Evolutionary conservation across 1,140 invertebrate genomes (phyloP).

Genomic region (Ceratina australensis): DNA sequence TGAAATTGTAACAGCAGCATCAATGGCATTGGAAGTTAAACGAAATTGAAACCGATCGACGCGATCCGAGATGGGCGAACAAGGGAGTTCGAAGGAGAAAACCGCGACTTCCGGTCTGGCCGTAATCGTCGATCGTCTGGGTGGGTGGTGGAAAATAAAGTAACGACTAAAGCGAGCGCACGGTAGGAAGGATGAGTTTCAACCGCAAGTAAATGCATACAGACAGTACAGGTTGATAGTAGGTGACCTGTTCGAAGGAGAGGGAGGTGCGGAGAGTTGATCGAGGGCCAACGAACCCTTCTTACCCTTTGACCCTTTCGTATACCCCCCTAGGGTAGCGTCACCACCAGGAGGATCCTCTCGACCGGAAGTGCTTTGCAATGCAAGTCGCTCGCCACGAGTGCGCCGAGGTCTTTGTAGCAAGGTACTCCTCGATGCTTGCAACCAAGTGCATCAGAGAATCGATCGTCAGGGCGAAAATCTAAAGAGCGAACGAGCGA

Average conservation of each 20-base stretch:
- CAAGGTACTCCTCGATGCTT: constrained; percentile 43
- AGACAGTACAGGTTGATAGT: constrained; percentile 52
- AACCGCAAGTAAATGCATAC: constrained; percentile 45
- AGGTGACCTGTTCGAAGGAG: constrained; percentile 26
- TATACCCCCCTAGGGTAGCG: constrained; percentile 34
- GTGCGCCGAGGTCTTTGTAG: constrained; percentile 54
- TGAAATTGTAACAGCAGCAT: too few species aligned
- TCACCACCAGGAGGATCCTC: constrained; percentile 54
- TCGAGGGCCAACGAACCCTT: constrained; percentile 67
- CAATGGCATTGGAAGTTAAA: not conserved
- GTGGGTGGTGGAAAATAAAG: constrained; percentile 11
- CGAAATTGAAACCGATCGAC: not conserved
- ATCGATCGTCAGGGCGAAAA: constrained; percentile 54
- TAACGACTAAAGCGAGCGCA: constrained; percentile 1
- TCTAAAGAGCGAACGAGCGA: not conserved
- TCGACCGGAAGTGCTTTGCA: constrained; percentile 67
- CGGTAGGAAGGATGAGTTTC: constrained; percentile 16
- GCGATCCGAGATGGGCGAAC: not conserved
- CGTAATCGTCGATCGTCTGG: constrained; percentile 44
- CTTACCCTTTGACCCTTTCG: constrained; percentile 67
- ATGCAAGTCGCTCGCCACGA: constrained; percentile 58
- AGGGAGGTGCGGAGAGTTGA: constrained; percentile 44
- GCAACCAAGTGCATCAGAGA: constrained; percentile 41
- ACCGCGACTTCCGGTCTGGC: constrained; percentile 17
- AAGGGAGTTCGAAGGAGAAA: not conserved